A percentile compares a stretch with the other conserved stretches of the same genome.
phyloP scores from a whole-genome alignment of 2,797 vertebrate species.

The Oophaga sylvatica region DNA sequence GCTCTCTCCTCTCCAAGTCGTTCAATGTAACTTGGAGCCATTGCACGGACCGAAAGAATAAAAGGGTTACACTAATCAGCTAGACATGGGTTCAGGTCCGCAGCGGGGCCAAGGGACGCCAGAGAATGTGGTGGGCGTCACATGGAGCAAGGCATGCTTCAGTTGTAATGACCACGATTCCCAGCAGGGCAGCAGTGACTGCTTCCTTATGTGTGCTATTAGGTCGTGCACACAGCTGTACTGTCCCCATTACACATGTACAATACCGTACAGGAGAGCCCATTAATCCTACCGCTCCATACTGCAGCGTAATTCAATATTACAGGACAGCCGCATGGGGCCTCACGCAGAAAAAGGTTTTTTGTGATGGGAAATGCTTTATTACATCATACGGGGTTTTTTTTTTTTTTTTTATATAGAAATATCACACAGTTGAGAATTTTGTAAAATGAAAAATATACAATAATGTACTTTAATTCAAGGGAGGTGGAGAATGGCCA shows the following conservation, averaged over 20 bases:
- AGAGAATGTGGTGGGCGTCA: slow-evolving; percentile 23
- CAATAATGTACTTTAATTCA: too few species aligned
- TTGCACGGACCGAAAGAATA: slow-evolving; percentile 31
- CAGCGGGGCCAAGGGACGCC: slow-evolving; percentile 8
- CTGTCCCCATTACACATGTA: slow-evolving; percentile 11
- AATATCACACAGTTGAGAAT: too few species aligned
- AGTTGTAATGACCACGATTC: slow-evolving; percentile 41
- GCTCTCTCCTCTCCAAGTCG: not conserved
- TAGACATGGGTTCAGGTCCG: not conserved
- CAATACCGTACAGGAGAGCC: not conserved
- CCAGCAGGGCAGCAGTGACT: slow-evolving; percentile 42
- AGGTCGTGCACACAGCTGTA: slow-evolving; percentile 37
- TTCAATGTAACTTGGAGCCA: slow-evolving; percentile 1
- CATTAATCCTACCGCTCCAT: not conserved
- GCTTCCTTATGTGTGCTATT: slow-evolving; percentile 40
- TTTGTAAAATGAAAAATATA: too few species aligned
- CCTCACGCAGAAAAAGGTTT: not conserved
- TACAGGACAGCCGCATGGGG: not conserved
- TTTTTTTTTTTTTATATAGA: not conserved
- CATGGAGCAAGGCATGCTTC: slow-evolving; percentile 46
- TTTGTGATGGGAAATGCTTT: not conserved
- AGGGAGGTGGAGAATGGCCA: too few species aligned
- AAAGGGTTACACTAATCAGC: not conserved
- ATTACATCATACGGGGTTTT: not conserved
- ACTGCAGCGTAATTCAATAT: not conserved